A percentile compares a stretch with the other conserved stretches of the same genome.
phyloP scores from a whole-genome alignment of 2,888 invertebrate genomes.

The Dione juno region DNA sequence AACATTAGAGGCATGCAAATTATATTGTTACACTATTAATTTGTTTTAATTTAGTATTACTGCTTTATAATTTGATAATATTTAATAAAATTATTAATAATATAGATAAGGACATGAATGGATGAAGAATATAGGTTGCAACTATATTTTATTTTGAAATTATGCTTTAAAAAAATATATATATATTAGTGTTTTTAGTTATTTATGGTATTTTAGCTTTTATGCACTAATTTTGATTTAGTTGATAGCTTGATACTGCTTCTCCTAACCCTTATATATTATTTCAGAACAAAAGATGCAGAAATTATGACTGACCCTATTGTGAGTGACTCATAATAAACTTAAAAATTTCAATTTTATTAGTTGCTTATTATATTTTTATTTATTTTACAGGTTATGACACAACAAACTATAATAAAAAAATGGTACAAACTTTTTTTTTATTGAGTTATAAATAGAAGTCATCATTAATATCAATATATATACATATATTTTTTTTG shows the following conservation, averaged over 20 bases:
- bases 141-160: too few relatives aligned
- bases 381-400: conserved; percentile 57
- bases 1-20: neutral
- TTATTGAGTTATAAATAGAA: too few relatives aligned
- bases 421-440: conserved; percentile 61
- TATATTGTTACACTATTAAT: neutral
- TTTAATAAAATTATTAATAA: too few relatives aligned
- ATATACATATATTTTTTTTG: neutral
- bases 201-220: neutral
- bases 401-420: conserved; percentile 66
- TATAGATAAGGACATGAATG: too few relatives aligned
- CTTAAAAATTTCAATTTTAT: neutral
- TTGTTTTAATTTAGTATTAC: too few relatives aligned
- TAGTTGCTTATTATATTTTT: neutral
- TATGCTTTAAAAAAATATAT: too few relatives aligned
- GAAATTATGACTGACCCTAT: conserved; percentile 83
- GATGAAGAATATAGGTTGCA: too few relatives aligned
- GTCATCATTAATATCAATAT: neutral
- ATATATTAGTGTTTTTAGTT: neutral
- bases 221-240: too few relatives aligned
- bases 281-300: conserved; percentile 76
- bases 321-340: conserved; percentile 55
- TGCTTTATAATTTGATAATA: too few relatives aligned
- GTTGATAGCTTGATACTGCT: neutral
- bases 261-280: neutral